Conservation (phyloP, 1,140 invertebrate species). For the Lethrus apterus region DNA sequence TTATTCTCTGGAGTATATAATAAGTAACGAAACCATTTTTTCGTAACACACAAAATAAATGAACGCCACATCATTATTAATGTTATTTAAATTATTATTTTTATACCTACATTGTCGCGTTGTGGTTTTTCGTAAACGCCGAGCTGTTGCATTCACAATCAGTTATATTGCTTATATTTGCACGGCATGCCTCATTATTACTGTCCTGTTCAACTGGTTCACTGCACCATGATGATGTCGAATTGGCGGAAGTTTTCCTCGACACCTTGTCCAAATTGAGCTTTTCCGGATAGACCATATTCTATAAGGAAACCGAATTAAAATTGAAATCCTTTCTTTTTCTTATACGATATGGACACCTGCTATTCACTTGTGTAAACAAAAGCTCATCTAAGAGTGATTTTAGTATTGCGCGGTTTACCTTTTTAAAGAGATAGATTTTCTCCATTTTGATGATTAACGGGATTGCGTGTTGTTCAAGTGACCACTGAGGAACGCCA, state of each 20-base stretch:
- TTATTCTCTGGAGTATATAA: too few species aligned
- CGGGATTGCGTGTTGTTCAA: constrained; percentile 34
- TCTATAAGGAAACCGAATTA: constrained; percentile 23
- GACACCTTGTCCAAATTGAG: constrained; percentile 32
- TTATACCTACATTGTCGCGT: constrained; percentile 19
- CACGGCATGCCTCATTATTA: constrained; percentile 9
- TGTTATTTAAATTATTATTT: constrained; percentile 4
- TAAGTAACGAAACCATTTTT: too few species aligned
- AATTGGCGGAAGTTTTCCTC: constrained; percentile 23
- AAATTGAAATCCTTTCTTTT: background rate
- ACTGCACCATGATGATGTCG: constrained; percentile 33
- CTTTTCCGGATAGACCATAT: constrained; percentile 41
- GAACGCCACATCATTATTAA: too few species aligned
- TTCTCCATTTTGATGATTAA: constrained; percentile 39
- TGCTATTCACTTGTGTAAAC: constrained; percentile 9
- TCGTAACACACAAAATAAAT: too few species aligned
- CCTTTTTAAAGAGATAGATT: constrained; percentile 40
- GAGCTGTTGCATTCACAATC: constrained; percentile 15
- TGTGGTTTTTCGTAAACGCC: background rate
- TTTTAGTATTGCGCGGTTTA: constrained; percentile 28
- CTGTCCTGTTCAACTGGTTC: constrained; percentile 29
- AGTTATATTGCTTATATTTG: constrained; percentile 1
- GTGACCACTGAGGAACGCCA: constrained; percentile 10
- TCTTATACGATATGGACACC: background rate
- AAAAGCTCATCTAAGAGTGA: constrained; percentile 22